A percentile compares a stretch with the other conserved stretches of the same genome.
phyloP scores from a whole-genome alignment of 2,797 vertebrate genomes.

The Cheirogaleus major region DNA sequence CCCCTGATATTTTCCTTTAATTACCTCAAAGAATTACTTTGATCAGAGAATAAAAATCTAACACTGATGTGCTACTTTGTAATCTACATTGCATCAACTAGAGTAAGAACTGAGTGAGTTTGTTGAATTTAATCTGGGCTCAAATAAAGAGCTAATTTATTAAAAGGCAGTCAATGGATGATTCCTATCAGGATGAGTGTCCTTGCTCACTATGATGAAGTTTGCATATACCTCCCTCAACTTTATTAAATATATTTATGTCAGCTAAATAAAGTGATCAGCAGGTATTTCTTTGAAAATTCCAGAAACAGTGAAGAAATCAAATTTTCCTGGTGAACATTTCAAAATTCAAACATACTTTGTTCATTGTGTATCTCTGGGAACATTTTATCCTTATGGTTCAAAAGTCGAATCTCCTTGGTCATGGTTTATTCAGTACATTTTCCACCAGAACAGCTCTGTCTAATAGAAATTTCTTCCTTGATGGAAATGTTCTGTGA shows the following conservation, averaged over 20 bases:
- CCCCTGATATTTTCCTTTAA: background rate
- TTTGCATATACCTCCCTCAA: background rate
- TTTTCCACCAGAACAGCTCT: background rate
- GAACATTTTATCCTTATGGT: background rate
- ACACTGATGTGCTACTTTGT: background rate
- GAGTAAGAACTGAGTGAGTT: background rate
- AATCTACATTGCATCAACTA: background rate
- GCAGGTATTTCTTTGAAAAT: background rate
- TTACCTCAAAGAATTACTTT: background rate
- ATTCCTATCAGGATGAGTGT: background rate
- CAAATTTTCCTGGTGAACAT: background rate
- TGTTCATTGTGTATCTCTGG: background rate
- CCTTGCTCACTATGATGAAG: background rate
- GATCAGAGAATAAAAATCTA: background rate
- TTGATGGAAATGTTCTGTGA: background rate
- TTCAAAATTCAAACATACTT: background rate
- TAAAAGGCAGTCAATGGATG: background rate
- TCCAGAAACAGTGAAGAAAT: background rate
- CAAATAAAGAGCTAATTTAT: background rate
- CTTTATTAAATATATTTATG: background rate
- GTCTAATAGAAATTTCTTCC: background rate
- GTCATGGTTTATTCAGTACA: background rate
- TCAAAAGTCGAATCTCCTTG: background rate
- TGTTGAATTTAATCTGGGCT: background rate
- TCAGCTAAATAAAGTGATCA: background rate